Percentiles rank a stretch among this genome's conserved stretches.
These are phyloP conservation scores for Hypanus sabinus DNA, from an alignment of 2,113 vertebrate genomes.

Conservation along the genomic window DNA sequence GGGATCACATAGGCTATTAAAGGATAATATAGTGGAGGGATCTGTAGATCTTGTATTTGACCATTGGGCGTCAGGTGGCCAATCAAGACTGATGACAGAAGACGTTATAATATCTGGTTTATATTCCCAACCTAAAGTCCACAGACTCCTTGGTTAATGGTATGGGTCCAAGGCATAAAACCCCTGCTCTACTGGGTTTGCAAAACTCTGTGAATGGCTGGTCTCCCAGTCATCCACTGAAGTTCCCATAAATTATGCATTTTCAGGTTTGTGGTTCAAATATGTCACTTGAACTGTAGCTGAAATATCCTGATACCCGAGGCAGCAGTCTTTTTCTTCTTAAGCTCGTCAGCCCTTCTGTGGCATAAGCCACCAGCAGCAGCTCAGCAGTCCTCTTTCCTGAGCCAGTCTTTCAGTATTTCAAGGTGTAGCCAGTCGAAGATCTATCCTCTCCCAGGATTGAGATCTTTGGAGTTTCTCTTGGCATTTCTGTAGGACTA, in stretches of 20 bases:
- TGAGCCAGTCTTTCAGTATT: too few relatives aligned
- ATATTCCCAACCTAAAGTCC: too few relatives aligned
- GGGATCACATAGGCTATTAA: background rate
- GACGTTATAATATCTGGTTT: background rate
- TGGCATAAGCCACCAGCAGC: too few relatives aligned
- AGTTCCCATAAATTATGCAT: background rate
- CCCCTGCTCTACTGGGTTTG: too few relatives aligned
- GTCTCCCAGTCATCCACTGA: background rate
- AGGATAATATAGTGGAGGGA: background rate
- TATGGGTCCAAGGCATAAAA: too few relatives aligned
- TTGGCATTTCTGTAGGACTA: too few relatives aligned
- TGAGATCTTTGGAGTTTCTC: too few relatives aligned
- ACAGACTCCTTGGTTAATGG: too few relatives aligned
- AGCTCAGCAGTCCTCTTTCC: too few relatives aligned
- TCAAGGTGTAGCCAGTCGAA: too few relatives aligned
- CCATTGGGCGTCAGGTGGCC: background rate
- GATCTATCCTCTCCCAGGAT: too few relatives aligned
- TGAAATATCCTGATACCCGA: background rate
- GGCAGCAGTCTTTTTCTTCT: background rate
- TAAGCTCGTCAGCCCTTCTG: too few relatives aligned
- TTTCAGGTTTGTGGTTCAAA: background rate
- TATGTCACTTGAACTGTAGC: background rate
- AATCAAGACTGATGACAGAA: background rate
- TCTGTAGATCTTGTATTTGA: background rate
- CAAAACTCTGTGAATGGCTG: background rate